phyloP scores from a whole-genome alignment of 2,888 invertebrate species.

The Zaprionus lineosus region DNA sequence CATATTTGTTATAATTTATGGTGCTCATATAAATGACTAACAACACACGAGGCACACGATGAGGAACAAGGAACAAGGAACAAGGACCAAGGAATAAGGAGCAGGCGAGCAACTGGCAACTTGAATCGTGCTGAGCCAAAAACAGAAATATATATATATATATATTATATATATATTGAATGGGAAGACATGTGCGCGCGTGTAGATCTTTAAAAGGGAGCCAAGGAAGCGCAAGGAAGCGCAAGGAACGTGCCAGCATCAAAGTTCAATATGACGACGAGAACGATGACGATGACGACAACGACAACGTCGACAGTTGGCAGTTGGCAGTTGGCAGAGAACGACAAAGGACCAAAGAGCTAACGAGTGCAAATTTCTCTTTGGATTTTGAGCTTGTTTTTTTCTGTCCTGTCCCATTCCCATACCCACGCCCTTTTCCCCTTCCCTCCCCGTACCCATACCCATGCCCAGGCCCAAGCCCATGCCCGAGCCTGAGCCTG shows the following conservation, averaged over 20 bases:
- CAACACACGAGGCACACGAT: slow-evolving; percentile 59
- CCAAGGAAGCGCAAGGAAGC: slow-evolving; percentile 39
- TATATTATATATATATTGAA: too few relatives aligned
- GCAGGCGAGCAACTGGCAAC: slow-evolving; percentile 29
- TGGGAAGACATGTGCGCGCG: slow-evolving; percentile 65
- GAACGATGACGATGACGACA: slow-evolving; percentile 5
- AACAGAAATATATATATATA: too few relatives aligned
- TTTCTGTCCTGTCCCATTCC: background rate
- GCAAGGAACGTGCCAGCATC: slow-evolving; percentile 72
- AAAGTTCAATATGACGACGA: slow-evolving; percentile 70
- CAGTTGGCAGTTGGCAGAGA: too few relatives aligned
- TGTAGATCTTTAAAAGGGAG: slow-evolving; percentile 65
- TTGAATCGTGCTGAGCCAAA: slow-evolving; percentile 41
- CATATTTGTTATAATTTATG: slow-evolving; percentile 77
- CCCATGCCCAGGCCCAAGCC: too few relatives aligned
- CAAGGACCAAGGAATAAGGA: slow-evolving; percentile 2
- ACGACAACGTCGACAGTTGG: too few relatives aligned
- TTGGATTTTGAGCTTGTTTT: slow-evolving; percentile 42
- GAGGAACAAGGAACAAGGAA: slow-evolving; percentile 15
- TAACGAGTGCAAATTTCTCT: slow-evolving; percentile 76
- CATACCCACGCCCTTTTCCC: too few relatives aligned
- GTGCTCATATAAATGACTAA: slow-evolving; percentile 77
- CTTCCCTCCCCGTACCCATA: too few relatives aligned
- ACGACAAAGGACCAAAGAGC: slow-evolving; percentile 47
- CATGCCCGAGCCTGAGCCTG: too few relatives aligned